Evolutionary conservation across 2,888 invertebrate genomes (phyloP).

Genomic region (Graphium colonna): DNA sequence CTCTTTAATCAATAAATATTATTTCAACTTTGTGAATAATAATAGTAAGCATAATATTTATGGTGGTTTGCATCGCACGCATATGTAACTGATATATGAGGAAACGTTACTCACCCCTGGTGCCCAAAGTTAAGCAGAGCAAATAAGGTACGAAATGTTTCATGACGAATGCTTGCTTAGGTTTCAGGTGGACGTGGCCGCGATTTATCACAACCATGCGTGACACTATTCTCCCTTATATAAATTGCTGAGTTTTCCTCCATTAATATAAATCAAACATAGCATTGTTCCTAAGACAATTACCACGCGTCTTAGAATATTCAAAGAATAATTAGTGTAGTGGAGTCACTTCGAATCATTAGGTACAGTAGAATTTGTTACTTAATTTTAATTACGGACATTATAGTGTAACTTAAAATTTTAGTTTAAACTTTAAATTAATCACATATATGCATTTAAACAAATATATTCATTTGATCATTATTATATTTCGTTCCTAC

Average conservation of each 20-base stretch:
- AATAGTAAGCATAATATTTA: no score
- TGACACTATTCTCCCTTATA: conserved; percentile 11
- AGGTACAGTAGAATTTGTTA: no score
- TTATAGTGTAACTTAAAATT: no score
- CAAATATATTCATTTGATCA: no score
- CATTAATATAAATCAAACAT: conserved; percentile 16
- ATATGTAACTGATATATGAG: no score
- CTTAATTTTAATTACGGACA: no score
- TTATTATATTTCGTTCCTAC: no score
- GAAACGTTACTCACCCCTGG: conserved; percentile 18
- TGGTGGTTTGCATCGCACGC: no score
- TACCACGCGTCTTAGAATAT: background rate
- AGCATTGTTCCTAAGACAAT: conserved; percentile 1
- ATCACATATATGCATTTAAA: no score
- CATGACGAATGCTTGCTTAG: conserved; percentile 22
- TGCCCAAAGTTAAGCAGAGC: conserved; percentile 12
- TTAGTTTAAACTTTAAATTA: no score
- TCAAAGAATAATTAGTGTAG: conserved; percentile 9
- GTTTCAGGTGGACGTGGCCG: conserved; percentile 19
- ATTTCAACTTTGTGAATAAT: no score
- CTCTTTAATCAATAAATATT: no score
- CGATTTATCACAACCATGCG: conserved; percentile 19
- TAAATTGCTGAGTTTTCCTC: conserved; percentile 12
- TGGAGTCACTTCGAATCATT: background rate
- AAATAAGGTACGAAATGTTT: conserved; percentile 20